These are phyloP conservation scores for Trissolcus brochymenae DNA, from an alignment of 2,888 invertebrate species.

Conservation along the genomic window DNA sequence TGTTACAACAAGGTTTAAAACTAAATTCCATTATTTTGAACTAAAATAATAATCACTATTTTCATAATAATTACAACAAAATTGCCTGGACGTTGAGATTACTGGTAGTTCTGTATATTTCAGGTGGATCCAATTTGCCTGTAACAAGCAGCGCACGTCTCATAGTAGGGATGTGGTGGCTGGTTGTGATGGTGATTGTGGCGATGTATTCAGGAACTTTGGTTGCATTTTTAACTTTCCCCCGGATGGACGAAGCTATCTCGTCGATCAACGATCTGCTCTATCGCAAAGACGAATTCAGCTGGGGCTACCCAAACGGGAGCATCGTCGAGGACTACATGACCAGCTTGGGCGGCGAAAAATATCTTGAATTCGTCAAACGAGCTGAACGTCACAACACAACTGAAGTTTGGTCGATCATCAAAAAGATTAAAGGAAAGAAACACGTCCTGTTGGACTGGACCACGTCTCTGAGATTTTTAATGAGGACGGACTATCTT, in stretches of 20 bases:
- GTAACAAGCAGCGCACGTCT: conserved; percentile 90
- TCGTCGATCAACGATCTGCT: conserved; percentile 83
- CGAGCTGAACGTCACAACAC: conserved; percentile 77
- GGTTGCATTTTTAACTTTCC: conserved; percentile 94
- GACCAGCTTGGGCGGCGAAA: conserved; percentile 80
- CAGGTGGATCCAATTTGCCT: conserved; percentile 92
- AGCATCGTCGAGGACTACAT: conserved; percentile 85
- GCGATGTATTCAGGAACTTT: conserved; percentile 95
- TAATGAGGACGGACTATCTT: conserved; percentile 78
- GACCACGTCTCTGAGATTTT: conserved; percentile 85
- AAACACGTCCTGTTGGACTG: conserved; percentile 89
- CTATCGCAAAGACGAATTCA: conserved; percentile 78
- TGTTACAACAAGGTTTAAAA: conserved; percentile 89
- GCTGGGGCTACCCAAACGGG: conserved; percentile 86
- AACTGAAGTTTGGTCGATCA: conserved; percentile 64
- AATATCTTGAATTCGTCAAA: conserved; percentile 79
- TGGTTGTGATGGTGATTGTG: conserved; percentile 90
- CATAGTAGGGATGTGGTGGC: conserved; percentile 94
- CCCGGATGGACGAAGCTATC: conserved; percentile 86
- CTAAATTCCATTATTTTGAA: neutral
- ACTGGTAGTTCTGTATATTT: neutral
- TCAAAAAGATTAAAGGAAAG: conserved; percentile 81
- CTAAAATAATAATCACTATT: too few relatives aligned
- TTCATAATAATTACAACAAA: too few relatives aligned
- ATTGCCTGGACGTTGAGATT: too few relatives aligned